phyloP scores from a whole-genome alignment of 2,113 vertebrate genomes.

The human region DNA sequence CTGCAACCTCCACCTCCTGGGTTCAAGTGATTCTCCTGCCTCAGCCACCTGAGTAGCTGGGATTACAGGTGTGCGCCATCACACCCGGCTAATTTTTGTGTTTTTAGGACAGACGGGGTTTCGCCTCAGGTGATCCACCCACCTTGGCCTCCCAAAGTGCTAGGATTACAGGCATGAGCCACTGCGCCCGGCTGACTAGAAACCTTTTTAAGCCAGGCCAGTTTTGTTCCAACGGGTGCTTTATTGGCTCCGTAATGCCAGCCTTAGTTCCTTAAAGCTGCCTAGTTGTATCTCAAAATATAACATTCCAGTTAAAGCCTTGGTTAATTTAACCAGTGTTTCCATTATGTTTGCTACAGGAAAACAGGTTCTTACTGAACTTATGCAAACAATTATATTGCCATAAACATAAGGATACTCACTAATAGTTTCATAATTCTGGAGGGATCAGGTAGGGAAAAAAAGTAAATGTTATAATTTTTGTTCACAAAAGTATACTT shows the following conservation, averaged over 20 bases:
- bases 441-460: background rate
- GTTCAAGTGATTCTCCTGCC: too few species aligned
- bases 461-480: background rate
- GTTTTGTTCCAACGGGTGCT: background rate
- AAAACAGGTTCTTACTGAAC: background rate
- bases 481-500: background rate
- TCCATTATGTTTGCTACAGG: background rate
- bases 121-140: too few species aligned
- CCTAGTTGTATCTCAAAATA: background rate
- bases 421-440: background rate
- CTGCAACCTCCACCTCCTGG: too few species aligned
- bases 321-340: background rate
- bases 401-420: background rate
- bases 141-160: too few species aligned
- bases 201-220: background rate
- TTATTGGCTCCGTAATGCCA: background rate
- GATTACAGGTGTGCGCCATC: too few species aligned
- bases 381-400: background rate
- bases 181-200: too few species aligned
- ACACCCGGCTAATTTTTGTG: too few species aligned
- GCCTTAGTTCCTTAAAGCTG: background rate
- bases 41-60: too few species aligned
- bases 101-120: too few species aligned
- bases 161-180: too few species aligned
- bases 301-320: background rate